A percentile compares a stretch with the other conserved stretches of the same genome.
These are phyloP conservation scores for Heliothis subflexa DNA, from an alignment of 1,140 invertebrate species.

Conservation along the genomic window DNA sequence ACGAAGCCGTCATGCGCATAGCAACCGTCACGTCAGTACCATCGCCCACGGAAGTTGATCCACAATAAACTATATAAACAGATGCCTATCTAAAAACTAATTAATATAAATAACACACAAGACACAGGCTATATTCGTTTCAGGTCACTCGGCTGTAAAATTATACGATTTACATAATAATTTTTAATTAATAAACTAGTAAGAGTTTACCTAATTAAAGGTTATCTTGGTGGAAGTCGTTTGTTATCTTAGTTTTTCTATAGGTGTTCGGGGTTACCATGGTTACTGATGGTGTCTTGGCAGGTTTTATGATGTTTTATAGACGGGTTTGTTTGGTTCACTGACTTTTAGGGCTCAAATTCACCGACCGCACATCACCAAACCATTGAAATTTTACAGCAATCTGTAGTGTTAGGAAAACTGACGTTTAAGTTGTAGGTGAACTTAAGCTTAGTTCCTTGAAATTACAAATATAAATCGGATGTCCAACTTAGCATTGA, in stretches of 20 bases:
- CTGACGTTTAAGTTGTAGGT: too few species aligned
- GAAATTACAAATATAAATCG: too few species aligned
- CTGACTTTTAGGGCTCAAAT: too few species aligned
- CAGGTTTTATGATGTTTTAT: neutral
- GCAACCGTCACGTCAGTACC: conserved; percentile 16
- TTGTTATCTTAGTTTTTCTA: conserved; percentile 21
- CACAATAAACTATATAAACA: conserved; percentile 35
- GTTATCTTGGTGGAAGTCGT: conserved; percentile 46
- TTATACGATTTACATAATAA: conserved; percentile 54
- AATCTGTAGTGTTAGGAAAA: too few species aligned
- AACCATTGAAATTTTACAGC: too few species aligned
- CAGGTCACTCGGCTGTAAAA: conserved; percentile 44
- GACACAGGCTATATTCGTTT: conserved; percentile 27
- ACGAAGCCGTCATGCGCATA: neutral
- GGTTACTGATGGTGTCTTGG: neutral
- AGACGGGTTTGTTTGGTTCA: neutral
- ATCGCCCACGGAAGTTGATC: neutral
- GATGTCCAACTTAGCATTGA: too few species aligned
- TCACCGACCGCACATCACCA: too few species aligned
- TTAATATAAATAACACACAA: conserved; percentile 42
- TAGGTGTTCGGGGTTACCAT: neutral
- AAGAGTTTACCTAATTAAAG: conserved; percentile 52
- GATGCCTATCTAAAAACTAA: conserved; percentile 27
- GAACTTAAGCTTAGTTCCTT: too few species aligned
- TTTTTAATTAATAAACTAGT: conserved; percentile 56